These are phyloP conservation scores for Megaceryle maxima DNA, from an alignment of 2,113 vertebrate genomes.

Conservation along the genomic window DNA sequence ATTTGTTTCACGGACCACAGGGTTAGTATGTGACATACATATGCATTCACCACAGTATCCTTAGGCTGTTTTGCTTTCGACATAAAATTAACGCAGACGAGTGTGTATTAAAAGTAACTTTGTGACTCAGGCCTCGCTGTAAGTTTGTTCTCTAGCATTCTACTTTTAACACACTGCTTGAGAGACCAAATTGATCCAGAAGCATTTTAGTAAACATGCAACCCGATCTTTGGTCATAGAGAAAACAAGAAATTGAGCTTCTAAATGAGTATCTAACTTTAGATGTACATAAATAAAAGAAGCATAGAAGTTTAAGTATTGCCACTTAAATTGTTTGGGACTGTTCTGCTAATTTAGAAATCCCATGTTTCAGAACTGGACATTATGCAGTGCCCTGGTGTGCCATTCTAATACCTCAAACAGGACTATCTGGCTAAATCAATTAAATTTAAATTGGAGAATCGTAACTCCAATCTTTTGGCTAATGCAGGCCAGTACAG, in stretches of 20 bases:
- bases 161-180: background rate
- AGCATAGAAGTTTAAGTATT: background rate
- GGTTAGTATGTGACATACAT: background rate
- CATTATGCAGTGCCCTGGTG: background rate
- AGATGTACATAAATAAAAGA: background rate
- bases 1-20: background rate
- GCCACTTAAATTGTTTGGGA: background rate
- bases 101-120: conserved; percentile 38
- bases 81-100: conserved; percentile 28
- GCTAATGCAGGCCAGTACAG: background rate
- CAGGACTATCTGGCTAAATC: background rate
- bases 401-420: background rate
- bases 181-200: background rate
- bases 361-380: background rate
- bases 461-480: background rate
- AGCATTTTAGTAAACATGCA: background rate
- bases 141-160: background rate
- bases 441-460: background rate
- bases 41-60: background rate
- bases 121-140: background rate
- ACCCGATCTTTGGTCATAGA: background rate
- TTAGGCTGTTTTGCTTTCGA: background rate
- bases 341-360: background rate
- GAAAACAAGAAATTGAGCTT: conserved; percentile 10
- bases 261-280: background rate